A percentile compares a stretch with the other conserved stretches of the same genome.
These are phyloP conservation scores for Rhabdophis nuchalis DNA, from an alignment of 2,797 vertebrate species.

Conservation along the genomic window DNA sequence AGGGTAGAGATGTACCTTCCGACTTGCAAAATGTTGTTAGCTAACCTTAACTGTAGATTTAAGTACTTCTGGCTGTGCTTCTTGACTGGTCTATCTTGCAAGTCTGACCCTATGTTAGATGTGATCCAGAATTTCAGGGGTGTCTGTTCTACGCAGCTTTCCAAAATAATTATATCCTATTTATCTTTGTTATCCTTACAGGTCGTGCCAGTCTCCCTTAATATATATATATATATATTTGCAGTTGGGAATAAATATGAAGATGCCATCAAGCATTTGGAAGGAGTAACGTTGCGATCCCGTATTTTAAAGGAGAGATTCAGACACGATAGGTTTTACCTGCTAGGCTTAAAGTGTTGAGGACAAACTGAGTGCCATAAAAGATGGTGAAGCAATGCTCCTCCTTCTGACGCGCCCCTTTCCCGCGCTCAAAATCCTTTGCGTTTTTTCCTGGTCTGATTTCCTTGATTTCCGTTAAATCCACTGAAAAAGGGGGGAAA, in stretches of 20 bases:
- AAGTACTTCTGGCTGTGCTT: neutral
- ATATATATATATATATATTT: neutral
- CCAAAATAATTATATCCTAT: neutral
- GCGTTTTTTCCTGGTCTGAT: conserved; percentile 88
- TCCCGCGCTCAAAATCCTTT: conserved; percentile 94
- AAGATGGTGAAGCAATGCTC: conserved; percentile 89
- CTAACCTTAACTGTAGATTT: neutral
- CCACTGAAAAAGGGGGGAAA: conserved; percentile 80
- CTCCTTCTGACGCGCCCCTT: conserved; percentile 67
- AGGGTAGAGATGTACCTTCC: neutral
- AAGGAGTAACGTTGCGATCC: neutral
- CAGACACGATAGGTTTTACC: conserved; percentile 69
- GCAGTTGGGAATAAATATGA: neutral
- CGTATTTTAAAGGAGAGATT: neutral
- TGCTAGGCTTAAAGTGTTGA: conserved; percentile 90
- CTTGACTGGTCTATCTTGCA: neutral
- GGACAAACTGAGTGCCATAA: conserved; percentile 90
- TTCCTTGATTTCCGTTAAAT: conserved; percentile 91
- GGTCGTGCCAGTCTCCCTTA: neutral
- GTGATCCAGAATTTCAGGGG: neutral
- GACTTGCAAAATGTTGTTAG: neutral
- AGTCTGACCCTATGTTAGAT: neutral
- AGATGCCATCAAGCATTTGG: neutral
- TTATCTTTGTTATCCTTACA: neutral
- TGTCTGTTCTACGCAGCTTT: neutral